phyloP scores from a whole-genome alignment of 2,113 vertebrate genomes.

The Cryptoleucopteryx plumbea region DNA sequence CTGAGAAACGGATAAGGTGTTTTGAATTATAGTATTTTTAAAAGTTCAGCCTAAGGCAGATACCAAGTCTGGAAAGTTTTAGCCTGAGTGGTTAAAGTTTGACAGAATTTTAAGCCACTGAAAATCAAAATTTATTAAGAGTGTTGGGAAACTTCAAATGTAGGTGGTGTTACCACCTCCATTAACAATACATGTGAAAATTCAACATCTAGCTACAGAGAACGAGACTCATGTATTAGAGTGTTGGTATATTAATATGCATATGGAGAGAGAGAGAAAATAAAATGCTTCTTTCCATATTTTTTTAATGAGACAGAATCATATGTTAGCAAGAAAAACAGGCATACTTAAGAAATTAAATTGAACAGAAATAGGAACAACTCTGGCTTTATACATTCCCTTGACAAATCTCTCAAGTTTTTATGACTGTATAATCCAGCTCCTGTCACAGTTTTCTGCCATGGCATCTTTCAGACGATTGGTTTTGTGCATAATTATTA shows the following conservation, averaged over 20 bases:
- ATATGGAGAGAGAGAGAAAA: neutral
- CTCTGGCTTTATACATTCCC: slow-evolving; percentile 12
- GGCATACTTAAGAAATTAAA: slow-evolving; percentile 47
- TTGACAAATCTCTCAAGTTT: slow-evolving; percentile 31
- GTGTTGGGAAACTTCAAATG: neutral
- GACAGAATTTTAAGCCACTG: neutral
- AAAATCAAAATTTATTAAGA: neutral
- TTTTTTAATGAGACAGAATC: slow-evolving; percentile 49
- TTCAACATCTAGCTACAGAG: neutral
- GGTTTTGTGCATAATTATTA: slow-evolving; percentile 54
- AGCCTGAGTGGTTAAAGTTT: neutral
- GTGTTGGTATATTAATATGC: neutral
- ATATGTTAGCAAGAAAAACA: slow-evolving; percentile 41
- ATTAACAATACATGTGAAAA: neutral
- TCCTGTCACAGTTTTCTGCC: slow-evolving; percentile 38
- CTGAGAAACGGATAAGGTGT: neutral
- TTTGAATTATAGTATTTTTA: neutral
- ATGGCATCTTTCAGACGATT: slow-evolving; percentile 30
- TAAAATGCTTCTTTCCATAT: slow-evolving; percentile 11
- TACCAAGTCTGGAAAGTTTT: neutral
- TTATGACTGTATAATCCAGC: slow-evolving; percentile 52
- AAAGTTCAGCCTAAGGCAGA: neutral
- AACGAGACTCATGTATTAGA: neutral
- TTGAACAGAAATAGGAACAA: slow-evolving; percentile 47
- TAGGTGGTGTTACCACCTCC: neutral